Evolutionary conservation across 2,888 invertebrate genomes (phyloP).

Genomic region (Drymonia ruficornis): DNA sequence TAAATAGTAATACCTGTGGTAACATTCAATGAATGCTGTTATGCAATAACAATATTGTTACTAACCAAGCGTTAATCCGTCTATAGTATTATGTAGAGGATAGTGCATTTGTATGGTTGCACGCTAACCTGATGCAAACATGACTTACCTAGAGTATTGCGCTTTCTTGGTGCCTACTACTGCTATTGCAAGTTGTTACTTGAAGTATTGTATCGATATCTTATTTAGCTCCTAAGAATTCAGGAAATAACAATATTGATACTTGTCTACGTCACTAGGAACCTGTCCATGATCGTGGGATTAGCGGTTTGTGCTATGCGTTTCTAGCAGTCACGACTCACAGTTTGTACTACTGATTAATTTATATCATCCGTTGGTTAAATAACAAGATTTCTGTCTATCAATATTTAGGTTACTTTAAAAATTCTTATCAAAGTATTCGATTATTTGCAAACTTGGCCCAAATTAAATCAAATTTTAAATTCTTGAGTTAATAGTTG

Average conservation of each 20-base stretch:
- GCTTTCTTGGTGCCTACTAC: constrained; percentile 5
- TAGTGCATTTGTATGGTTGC: constrained; percentile 53
- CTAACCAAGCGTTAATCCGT: constrained; percentile 11
- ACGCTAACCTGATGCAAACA: constrained; percentile 18
- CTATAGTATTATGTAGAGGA: constrained; percentile 20
- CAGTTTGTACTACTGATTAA: neutral
- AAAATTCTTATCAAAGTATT: neutral
- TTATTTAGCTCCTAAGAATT: no score
- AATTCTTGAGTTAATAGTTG: neutral
- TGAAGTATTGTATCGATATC: no score
- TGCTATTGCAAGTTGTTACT: neutral
- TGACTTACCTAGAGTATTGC: constrained; percentile 35
- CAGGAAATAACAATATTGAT: neutral
- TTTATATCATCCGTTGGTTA: neutral
- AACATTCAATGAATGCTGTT: neutral
- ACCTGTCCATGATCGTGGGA: neutral
- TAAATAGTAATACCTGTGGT: no score
- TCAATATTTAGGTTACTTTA: neutral
- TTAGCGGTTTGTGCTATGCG: neutral
- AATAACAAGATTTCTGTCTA: no score
- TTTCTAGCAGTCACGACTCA: neutral
- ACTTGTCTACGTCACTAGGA: neutral
- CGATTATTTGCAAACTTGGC: neutral
- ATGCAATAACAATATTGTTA: constrained; percentile 6
- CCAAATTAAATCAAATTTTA: neutral